Evolutionary conservation across 2,888 invertebrate genomes (phyloP), one percentile per base, ranked within the genome.

Genomic region (Aphelenchoides bicaudatus): DNA sequence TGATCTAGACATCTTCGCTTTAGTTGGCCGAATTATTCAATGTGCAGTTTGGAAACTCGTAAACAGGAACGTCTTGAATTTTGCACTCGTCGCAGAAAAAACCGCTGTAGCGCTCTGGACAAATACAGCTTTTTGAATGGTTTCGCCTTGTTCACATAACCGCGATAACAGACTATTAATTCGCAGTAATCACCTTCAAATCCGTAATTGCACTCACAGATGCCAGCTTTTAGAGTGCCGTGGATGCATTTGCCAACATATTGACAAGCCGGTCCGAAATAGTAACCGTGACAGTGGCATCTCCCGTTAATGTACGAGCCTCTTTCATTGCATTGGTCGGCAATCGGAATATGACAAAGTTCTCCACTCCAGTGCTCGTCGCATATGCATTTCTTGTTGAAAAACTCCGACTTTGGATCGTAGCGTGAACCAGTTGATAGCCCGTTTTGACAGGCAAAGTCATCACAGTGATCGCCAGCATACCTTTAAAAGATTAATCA

Each of bases 141-240:
- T 61, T 56, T 19, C 13, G 19, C 68, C 67, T 30, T 25, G 61
- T 65, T 67, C 29, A 68, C 63, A 19, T 70, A 67, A 50, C 75
- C 75, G 56, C 71, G 71, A 30, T 67, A 70, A 39, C 75, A 75
- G 21, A 70, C 63, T 31, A 75, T 75, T 47, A 57, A 53, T 34
- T 75, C 67, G 39, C 75, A 75, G 38, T 73, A 75, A 37, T 75
- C 75, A 1, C 75, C 75, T 47, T 72, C 71, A 53, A 65, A 75
- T 25, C 73, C 66, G 6, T 66, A 65, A 21, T 68, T 48, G 51
- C 75, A 75, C 37, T 66, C 62, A 55, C 75, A 65, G 60, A 69
- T 56, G 54, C 74, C 74, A 28, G 71, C 64, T 31, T 59, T 65
- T 16, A 69, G 49, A 13, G 47, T 58, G 21, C 74, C 74, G 34